Base-by-base conservation (phyloP, 2,113 vertebrate genomes). In the Galbula dea region DNA sequence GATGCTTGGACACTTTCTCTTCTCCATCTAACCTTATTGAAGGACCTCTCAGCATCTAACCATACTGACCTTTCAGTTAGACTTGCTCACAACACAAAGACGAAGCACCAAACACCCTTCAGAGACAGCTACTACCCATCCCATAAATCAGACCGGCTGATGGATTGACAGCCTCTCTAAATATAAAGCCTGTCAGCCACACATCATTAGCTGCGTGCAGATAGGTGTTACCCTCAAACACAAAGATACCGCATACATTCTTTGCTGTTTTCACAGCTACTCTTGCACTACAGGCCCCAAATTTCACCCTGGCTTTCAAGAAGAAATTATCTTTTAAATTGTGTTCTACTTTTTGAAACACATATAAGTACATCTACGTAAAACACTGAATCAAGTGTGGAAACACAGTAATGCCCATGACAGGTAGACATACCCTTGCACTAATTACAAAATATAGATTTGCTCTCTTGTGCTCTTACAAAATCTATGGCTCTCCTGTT, bases 351-450 rank as follows among this genome's bases (percentile, higher is more conserved):
- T 69, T 43, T 41, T 10, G 58, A 75, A 82, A 49, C 12, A 11
- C 23, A 3, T 10, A 0, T 1, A 79, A 20, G 27, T 3, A 12
- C 39, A 9, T 43, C 62, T 5, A 29, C 2, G 17, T 27, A 26
- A 87, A 84, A 83, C 0, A 17, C 36, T 55, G 46, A 43, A 26
- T 22, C 30, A 3, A 67, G 52, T 2, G 52, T 2, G 1, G n/a
- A n/a, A 63, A n/a, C 8, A n/a, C 32, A 63, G 43, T 0, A 45
- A 15, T 21, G 57, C 6, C 39, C 22, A 19, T 0, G 30, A 55
- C 37, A 66, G 43, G 51, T 0, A 46, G 57, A 29, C 15, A 2
- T 15, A 32, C 16, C 55, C 13, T 2, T 3, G 48, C 36, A 15
- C 54, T 68, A 52, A 65, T 13, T 4, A 55, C 29, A 45, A 72